Base-by-base conservation (phyloP, 2,113 vertebrate species). In the Leptobrachium leishanense region DNA sequence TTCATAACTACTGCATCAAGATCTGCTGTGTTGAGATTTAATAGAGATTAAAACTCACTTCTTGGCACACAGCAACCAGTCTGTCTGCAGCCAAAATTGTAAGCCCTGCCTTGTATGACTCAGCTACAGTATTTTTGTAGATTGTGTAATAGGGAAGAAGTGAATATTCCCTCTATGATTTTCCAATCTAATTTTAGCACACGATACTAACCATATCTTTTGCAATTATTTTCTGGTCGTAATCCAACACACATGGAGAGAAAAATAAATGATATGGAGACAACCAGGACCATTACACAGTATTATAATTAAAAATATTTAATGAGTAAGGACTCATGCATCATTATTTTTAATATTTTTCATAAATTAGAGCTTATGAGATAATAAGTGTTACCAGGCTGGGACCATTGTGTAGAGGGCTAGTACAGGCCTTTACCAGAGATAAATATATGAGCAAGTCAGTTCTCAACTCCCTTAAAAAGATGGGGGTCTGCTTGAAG, bases 51-150 rank as follows among this genome's bases (percentile, higher is more conserved):
- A 43, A 10, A 53, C 10, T 69, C 13, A 41, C 70, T 41, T 41
- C 65, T 20, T 65, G 31, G 73, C 62, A 66, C n/a, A 43, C 20
- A 15, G 5, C 15, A 41, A 8, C 11, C 15, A 41, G 8, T 62
- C 40, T 53, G 20, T 5, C 10, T 43, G 8, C 40, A 66, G 68
- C 44, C 64, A 68, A 57, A 6, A n/a, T 76, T 15, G 11, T 40
- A n/a, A 59, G 1, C 50, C 40, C 63, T 68, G 10, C 40, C 55
- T 1, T 67, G 10, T 76, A 7, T 75, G 74, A 76, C 63, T 76
- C 74, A 76, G 50, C 64, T 54, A 11, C 40, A 64, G 55, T 76
- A 15, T 76, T 55, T 76, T 76, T 76, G 63, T 67, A 68, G 65
- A 76, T 76, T 76, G 40, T 57, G 74, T 68, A 43, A 76, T 31